Evolutionary conservation across 2,888 invertebrate species (phyloP), one percentile per base, ranked within the genome.

Genomic region (Microdon myrmicae): DNA sequence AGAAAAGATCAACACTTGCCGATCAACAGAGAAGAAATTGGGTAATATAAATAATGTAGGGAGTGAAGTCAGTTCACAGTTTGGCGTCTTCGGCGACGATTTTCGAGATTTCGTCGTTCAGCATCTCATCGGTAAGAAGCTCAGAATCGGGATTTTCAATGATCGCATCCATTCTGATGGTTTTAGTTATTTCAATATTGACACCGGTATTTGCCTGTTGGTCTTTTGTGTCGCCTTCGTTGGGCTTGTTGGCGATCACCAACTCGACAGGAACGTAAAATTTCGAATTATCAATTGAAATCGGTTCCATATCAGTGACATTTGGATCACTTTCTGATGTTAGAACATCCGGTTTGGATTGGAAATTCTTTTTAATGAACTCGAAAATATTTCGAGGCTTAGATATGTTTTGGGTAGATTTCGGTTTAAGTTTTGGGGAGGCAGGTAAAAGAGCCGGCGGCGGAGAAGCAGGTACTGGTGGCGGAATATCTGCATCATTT

Each of bases 321-420:
- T 68, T 56, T 3, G 61, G 28, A n/a, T 47, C 32, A 32, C 72
- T 31, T 29, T 72, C 68, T 10, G 71, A 55, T 1, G 68, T 35
- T 2, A 74, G 71, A n/a, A n/a, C n/a, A 2, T 73, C 73, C 4
- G 73, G 68, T 19, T 54, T 64, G 1, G 67, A 41, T 48, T 72
- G 70, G 28, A 81, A 80, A 69, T 81, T 81, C 48, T 76, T 76
- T 55, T 78, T 79, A 17, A 81, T 69, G 34, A 78, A 79, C 58
- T 81, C 79, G 39, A 82, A 79, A 58, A 82, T 78, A 54, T 81
- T 78, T 67, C 79, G 78, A 0, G 81, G 71, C 66, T 78, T 79
- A 28, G 56, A 53, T n/a, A n/a, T 29, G 13, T 44, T 56, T 20
- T 31, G 35, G 4, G 45, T 13, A 8, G 55, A 47, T 49, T 59